Conservation (phyloP, 2,888 invertebrate species). For the Habrosyne pyritoides region DNA sequence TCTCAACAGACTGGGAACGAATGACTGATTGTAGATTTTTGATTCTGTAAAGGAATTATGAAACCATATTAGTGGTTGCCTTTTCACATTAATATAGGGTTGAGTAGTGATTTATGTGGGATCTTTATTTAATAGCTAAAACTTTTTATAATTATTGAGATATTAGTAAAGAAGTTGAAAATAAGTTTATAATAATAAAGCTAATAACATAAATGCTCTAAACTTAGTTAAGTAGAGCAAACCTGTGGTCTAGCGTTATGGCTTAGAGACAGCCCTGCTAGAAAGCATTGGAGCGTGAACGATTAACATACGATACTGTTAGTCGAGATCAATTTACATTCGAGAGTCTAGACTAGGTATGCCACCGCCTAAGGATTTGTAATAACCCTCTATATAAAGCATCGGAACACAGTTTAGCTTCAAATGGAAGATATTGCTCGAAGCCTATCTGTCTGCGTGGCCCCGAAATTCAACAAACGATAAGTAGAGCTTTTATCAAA, state of each 20-base stretch:
- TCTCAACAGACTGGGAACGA: conserved; percentile 41
- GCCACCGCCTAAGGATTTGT: conserved; percentile 34
- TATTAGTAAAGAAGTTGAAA: neutral
- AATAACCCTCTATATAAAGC: conserved; percentile 39
- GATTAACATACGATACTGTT: conserved; percentile 53
- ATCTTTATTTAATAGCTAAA: neutral
- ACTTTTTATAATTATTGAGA: neutral
- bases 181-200: neutral
- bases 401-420: neutral
- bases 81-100: conserved; percentile 42
- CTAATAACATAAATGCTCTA: neutral
- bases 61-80: conserved; percentile 60
- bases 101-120: conserved; percentile 16
- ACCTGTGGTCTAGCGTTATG: conserved; percentile 9
- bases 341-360: conserved; percentile 32
- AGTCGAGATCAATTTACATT: conserved; percentile 49
- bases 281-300: conserved; percentile 46
- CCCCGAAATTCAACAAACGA: conserved; percentile 35
- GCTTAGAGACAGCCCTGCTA: conserved; percentile 43
- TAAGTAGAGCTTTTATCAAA: conserved; percentile 36
- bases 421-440: neutral
- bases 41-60: conserved; percentile 63
- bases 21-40: conserved; percentile 47
- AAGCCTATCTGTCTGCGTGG: conserved; percentile 22
- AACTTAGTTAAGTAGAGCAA: neutral